phyloP scores from a whole-genome alignment of 2,888 invertebrate species.

The Synergus itoensis region DNA sequence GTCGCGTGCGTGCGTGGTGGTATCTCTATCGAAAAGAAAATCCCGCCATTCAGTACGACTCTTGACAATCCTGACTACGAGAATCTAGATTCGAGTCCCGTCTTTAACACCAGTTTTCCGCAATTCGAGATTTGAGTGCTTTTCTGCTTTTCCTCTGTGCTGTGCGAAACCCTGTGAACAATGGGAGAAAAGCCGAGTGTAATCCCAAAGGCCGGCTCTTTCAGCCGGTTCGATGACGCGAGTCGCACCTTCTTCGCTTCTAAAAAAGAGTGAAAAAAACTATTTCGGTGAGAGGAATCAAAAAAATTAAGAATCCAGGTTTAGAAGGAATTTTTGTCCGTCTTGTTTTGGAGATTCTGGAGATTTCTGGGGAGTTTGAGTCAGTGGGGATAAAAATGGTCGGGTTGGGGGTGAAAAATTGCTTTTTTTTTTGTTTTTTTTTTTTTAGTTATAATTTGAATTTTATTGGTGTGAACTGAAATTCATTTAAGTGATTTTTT shows the following conservation, averaged over 20 bases:
- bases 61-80: neutral
- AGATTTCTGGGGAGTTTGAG: neutral
- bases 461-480: no score
- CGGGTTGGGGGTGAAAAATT: neutral
- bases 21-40: neutral
- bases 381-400: neutral
- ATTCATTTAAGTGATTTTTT: no score
- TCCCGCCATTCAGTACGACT: neutral
- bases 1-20: slow-evolving; percentile 10
- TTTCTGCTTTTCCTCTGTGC: neutral
- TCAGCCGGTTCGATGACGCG: slow-evolving; percentile 49
- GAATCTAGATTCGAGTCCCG: neutral
- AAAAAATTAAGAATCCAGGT: neutral
- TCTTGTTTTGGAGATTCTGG: neutral
- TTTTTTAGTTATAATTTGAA: no score
- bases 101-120: neutral
- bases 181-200: slow-evolving; percentile 38
- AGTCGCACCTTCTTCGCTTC: slow-evolving; percentile 15
- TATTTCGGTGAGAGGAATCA: slow-evolving; percentile 23
- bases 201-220: slow-evolving; percentile 46
- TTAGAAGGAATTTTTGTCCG: neutral
- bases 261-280: neutral
- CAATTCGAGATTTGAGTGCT: neutral
- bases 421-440: neutral
- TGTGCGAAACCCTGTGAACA: slow-evolving; percentile 24